Conservation (phyloP, 2,113 vertebrate species). For the Zeus faber region DNA sequence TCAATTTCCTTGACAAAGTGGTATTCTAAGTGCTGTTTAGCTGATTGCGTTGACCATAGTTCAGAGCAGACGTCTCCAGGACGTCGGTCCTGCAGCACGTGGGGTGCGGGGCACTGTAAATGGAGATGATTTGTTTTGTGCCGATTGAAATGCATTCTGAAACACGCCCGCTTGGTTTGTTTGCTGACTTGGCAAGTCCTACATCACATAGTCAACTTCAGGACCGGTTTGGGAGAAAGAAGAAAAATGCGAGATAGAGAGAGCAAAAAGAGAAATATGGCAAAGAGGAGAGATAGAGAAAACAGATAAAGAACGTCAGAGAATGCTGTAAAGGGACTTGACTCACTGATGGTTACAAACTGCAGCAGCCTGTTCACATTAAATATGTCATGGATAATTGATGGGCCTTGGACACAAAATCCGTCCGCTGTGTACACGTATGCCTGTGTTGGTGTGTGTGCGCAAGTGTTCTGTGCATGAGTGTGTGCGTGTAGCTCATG, state of each 20-base stretch:
- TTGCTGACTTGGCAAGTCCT: conserved; percentile 38
- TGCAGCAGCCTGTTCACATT: conserved; percentile 46
- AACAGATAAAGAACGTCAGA: no score
- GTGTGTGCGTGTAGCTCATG: conserved; percentile 18
- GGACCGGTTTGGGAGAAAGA: no score
- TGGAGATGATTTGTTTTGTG: no score
- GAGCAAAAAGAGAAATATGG: background rate
- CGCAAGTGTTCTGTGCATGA: conserved; percentile 4
- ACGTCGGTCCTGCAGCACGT: no score
- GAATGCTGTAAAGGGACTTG: no score
- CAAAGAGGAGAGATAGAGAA: conserved; percentile 6
- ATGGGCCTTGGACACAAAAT: conserved; percentile 45
- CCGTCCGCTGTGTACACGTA: conserved; percentile 11
- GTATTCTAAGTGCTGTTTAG: no score
- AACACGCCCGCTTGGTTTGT: conserved; percentile 19
- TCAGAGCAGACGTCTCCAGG: no score
- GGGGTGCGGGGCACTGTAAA: no score
- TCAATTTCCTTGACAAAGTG: no score
- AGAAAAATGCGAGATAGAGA: conserved; percentile 11
- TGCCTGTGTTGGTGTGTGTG: background rate
- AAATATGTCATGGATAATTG: conserved; percentile 52
- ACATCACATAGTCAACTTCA: conserved; percentile 28
- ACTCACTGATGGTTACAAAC: conserved; percentile 40
- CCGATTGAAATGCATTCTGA: no score
- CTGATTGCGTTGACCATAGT: no score